Conservation (phyloP, 1,140 invertebrate species). For the Metopolophium dirhodum region DNA sequence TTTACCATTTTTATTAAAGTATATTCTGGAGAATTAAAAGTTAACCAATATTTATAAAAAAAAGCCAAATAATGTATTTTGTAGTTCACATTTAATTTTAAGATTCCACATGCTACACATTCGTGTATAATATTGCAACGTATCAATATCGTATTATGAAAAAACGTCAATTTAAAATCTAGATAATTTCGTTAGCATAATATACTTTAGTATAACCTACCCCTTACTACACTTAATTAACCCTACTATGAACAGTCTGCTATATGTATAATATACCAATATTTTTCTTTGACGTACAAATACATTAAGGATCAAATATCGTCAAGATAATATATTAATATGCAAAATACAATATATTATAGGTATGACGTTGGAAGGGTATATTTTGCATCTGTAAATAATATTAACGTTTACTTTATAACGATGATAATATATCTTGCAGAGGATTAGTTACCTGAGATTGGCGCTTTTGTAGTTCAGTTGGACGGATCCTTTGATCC, state of each 20-base stretch:
- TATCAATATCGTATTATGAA: no score
- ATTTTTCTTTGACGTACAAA: neutral
- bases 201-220: neutral
- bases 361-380: neutral
- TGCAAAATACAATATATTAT: neutral
- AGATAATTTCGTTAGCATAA: neutral
- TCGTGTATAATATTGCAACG: neutral
- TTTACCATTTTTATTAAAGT: no score
- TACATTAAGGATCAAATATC: neutral
- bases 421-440: slow-evolving; percentile 49
- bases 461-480: slow-evolving; percentile 64
- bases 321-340: neutral
- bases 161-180: neutral
- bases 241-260: neutral
- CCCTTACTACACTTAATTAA: neutral
- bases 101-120: no score
- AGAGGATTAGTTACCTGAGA: neutral
- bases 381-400: neutral
- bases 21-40: neutral
- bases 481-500: slow-evolving; percentile 66
- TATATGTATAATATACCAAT: no score
- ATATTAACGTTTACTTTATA: neutral
- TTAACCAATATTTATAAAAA: neutral
- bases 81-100: no score
- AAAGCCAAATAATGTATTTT: no score